phyloP scores from a whole-genome alignment of 2,888 invertebrate genomes.

The Brenthis ino region DNA sequence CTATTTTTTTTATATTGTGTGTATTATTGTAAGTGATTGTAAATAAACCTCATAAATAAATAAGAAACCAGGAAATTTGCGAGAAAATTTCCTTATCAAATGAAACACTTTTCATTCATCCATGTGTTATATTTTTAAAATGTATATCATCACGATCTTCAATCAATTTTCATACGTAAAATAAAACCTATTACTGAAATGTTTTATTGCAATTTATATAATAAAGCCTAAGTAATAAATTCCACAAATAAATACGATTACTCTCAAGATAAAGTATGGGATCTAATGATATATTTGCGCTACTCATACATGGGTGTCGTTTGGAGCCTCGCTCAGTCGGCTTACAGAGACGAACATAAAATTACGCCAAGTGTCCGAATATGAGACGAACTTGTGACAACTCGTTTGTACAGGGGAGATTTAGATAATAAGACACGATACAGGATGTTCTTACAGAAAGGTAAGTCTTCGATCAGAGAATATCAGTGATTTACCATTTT shows the following conservation, averaged over 20 bases:
- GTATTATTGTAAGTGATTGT: too few species aligned
- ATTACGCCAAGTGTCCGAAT: conserved; percentile 58
- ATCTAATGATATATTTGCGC: conserved; percentile 25
- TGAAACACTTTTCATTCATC: too few species aligned
- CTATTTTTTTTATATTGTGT: too few species aligned
- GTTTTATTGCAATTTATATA: too few species aligned
- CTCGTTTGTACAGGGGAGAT: conserved; percentile 58
- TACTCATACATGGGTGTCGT: conserved; percentile 26
- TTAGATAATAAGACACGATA: conserved; percentile 52
- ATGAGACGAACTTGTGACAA: conserved; percentile 56
- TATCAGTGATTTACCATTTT: too few species aligned
- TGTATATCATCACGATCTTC: neutral
- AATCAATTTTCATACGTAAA: too few species aligned
- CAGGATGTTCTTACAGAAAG: conserved; percentile 34
- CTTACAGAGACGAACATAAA: conserved; percentile 59
- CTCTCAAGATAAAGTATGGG: neutral
- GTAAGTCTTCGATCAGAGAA: neutral
- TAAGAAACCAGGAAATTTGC: too few species aligned
- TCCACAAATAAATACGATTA: conserved; percentile 12
- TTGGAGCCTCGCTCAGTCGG: conserved; percentile 24
- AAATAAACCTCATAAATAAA: too few species aligned
- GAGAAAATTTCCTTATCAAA: too few species aligned
- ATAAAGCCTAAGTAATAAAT: neutral
- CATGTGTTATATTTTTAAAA: neutral
- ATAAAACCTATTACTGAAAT: too few species aligned